Base-by-base conservation (phyloP, 2,888 invertebrate genomes). In the Blastobasis lacticolella region DNA sequence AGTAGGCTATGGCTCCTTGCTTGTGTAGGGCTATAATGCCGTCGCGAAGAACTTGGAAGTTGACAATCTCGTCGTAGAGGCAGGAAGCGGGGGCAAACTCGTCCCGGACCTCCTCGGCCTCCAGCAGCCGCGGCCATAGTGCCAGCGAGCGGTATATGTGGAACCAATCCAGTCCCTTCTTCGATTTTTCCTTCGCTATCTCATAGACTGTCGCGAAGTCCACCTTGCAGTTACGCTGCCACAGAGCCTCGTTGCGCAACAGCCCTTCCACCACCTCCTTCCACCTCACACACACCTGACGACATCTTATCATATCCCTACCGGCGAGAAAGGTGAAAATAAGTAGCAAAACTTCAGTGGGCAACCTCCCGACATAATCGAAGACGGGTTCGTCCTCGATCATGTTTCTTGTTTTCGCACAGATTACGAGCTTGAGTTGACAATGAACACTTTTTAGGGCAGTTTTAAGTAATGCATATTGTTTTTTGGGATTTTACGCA, bases 221-320 rank as follows among this genome's bases (percentile, higher is more conserved):
- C 0, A 41, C 46, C 51, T 57, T 56, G 52, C 84, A 84, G 46
- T 71, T 57, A 6, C 54, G 52, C 5, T 54, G 53, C 87, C 87
- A 87, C 6, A 78, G 49, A 0, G 43, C 49, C 5, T 79, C 75
- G 36, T 63, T 68, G 38, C 55, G 56, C 0, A 58, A 49, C 1
- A 81, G 41, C 3, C 57, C 63, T 52, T 86, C 84, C 10, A 83
- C 64, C n/a, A 81, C 68, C 4, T 61, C 55, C 43, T 64, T 73
- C 78, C 84, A 85, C 56, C 76, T 64, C 0, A 42, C 7, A 50
- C 81, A 80, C 0, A 86, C 78, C 58, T 61, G 66, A 4, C 85
- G 78, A 47, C 74, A 78, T 56, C 53, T 69, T 0, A 69, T 64
- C 1, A 83, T 51, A 0, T 78, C 62, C 57, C 66, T 75, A 0